Evolutionary conservation across 2,113 vertebrate species (phyloP).

Genomic region (Oreotrochilus melanogaster): DNA sequence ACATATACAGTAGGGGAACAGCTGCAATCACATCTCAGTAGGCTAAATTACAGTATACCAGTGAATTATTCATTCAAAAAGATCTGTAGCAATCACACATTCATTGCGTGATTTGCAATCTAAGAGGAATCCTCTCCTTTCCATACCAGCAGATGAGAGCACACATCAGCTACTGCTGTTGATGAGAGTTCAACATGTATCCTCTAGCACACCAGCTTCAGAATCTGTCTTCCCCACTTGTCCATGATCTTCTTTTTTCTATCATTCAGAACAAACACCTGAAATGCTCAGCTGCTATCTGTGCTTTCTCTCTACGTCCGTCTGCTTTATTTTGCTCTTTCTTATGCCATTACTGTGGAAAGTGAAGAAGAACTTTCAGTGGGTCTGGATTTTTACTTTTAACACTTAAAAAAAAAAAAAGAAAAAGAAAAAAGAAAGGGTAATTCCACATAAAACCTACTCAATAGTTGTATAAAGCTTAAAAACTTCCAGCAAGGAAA

Average conservation of each 20-base stretch:
- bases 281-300: neutral
- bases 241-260: neutral
- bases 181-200: neutral
- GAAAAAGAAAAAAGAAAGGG: neutral
- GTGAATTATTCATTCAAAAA: conserved; percentile 68
- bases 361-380: neutral
- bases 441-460: neutral
- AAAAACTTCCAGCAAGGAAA: neutral
- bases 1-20: conserved; percentile 55
- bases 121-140: conserved; percentile 42
- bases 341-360: neutral
- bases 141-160: neutral
- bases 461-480: neutral
- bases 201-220: neutral
- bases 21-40: conserved; percentile 65
- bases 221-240: neutral
- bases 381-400: neutral
- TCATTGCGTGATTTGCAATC: conserved; percentile 27
- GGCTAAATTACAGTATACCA: conserved; percentile 60
- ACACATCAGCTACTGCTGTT: neutral
- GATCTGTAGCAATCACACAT: conserved; percentile 52
- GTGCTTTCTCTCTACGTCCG: neutral
- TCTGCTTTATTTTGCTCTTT: neutral
- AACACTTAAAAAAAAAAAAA: neutral
- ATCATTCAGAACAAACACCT: neutral